These are phyloP conservation scores for Fregata magnificens DNA, from an alignment of 2,113 vertebrate species.

Conservation along the genomic window DNA sequence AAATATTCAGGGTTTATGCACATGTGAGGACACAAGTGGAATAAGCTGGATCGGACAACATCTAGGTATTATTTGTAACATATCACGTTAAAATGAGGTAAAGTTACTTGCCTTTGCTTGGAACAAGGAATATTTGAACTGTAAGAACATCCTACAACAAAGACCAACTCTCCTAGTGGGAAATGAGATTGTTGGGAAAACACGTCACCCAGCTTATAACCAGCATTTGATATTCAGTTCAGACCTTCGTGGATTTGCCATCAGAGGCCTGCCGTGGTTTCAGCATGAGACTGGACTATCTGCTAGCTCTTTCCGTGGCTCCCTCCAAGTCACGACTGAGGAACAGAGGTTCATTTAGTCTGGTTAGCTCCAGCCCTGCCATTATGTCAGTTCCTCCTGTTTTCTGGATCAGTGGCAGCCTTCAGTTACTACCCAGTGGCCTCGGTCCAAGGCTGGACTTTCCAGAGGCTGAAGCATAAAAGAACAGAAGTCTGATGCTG, in stretches of 20 bases:
- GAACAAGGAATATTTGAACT: background rate
- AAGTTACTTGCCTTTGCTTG: background rate
- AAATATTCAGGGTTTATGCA: background rate
- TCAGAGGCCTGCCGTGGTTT: background rate
- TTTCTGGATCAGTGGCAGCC: background rate
- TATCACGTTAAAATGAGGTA: background rate
- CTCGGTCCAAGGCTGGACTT: conserved; percentile 20
- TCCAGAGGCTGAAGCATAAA: conserved; percentile 3
- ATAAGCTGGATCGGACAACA: background rate
- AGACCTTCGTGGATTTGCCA: background rate
- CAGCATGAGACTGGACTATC: background rate
- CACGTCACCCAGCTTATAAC: background rate
- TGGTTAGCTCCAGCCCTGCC: background rate
- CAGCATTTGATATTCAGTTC: background rate
- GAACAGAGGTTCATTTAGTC: background rate
- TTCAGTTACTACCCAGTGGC: conserved; percentile 12
- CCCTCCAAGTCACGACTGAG: background rate
- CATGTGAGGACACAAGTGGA: background rate
- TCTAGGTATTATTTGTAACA: background rate
- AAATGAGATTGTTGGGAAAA: background rate
- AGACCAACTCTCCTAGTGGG: background rate
- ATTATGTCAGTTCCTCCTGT: conserved; percentile 3
- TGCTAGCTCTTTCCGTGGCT: background rate
- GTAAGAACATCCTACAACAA: background rate
- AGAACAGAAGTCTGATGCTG: background rate